These are phyloP conservation scores for Mastomys coucha DNA, from an alignment of 2,113 vertebrate species.

Conservation along the genomic window DNA sequence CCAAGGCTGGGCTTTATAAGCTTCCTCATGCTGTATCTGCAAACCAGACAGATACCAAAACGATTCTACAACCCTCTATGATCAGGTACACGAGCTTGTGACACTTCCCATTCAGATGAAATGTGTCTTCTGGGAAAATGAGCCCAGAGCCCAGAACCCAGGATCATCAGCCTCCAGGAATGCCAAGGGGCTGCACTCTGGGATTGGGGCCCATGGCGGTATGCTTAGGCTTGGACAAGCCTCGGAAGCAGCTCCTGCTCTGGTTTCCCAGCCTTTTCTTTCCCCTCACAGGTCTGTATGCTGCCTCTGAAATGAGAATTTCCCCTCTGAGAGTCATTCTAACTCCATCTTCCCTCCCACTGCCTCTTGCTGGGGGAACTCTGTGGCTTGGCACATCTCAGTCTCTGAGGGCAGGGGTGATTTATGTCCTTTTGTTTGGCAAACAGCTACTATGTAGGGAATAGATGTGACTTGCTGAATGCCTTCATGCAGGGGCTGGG, in stretches of 20 bases:
- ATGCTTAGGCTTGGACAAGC: background rate
- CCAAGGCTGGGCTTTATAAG: background rate
- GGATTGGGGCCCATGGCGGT: background rate
- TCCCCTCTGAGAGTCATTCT: background rate
- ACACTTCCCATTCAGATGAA: background rate
- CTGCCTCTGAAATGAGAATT: background rate
- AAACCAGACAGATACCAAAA: background rate
- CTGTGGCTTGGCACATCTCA: background rate
- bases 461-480: constrained; percentile 28
- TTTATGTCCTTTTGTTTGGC: constrained; percentile 68
- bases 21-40: background rate
- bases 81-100: background rate
- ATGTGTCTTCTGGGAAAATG: background rate
- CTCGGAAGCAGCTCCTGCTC: too few species aligned
- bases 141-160: background rate
- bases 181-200: background rate
- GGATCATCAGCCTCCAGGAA: background rate
- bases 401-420: constrained; percentile 60
- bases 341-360: background rate
- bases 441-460: constrained; percentile 65
- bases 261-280: background rate
- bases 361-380: background rate
- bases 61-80: background rate
- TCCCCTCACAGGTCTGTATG: background rate
- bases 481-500: constrained; percentile 48